A percentile compares a stretch with the other conserved stretches of the same genome.
Evolutionary conservation across 2,888 invertebrate genomes (phyloP).

Genomic region (Hyalella azteca): DNA sequence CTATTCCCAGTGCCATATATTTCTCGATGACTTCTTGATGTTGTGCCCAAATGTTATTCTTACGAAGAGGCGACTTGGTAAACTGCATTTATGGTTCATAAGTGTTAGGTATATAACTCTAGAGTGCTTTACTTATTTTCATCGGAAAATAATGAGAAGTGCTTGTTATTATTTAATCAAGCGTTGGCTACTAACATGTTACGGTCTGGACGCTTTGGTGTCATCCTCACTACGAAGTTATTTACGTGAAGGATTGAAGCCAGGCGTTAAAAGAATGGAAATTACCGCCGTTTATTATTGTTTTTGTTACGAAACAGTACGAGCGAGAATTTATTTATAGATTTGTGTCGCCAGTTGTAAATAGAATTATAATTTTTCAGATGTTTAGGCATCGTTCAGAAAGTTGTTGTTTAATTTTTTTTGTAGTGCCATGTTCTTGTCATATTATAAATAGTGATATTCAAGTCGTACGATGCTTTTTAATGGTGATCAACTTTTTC

Average conservation of each 20-base stretch:
- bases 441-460: not conserved
- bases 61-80: not conserved
- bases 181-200: not conserved
- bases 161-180: not conserved
- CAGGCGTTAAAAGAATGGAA: not conserved
- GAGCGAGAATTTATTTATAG: not conserved
- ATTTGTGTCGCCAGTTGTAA: not conserved
- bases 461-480: not conserved
- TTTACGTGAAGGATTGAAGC: not conserved
- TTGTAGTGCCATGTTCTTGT: not conserved
- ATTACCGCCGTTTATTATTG: not conserved
- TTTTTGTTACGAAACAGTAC: not conserved
- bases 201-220: not conserved
- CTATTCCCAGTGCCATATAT: conserved; percentile 23
- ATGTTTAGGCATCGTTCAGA: not conserved
- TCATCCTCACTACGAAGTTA: not conserved
- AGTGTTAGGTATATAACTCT: not conserved
- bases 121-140: not conserved
- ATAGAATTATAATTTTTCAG: conserved; percentile 1
- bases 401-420: not conserved
- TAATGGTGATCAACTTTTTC: not conserved
- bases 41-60: not conserved
- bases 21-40: not conserved
- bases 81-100: not conserved
- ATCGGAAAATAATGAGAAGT: not conserved